Base-by-base conservation (phyloP, 2,888 invertebrate genomes). In the Lycocerus yunnanus region DNA sequence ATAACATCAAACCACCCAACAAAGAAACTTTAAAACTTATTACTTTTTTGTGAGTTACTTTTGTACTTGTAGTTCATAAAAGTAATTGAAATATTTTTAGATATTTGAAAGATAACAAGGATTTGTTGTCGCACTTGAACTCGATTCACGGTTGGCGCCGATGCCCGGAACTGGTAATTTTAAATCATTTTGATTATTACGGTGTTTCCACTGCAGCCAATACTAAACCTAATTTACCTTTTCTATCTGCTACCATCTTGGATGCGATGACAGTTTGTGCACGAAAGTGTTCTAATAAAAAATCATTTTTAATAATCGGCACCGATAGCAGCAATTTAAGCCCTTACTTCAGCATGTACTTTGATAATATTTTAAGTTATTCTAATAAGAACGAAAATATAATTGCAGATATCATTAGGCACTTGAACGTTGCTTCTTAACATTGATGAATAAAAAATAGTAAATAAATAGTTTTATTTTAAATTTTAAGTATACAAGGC, bases 1-100 rank as follows among this genome's bases (percentile, higher is more conserved):
- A 82, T 68, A 81, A 83, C 66, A 78, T 84, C 16, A 77, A 79
- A 60, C 76, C 81, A 3, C 85, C 85, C 1, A 82, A 82, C 58
- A 84, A 84, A 67, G 84, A 85, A 69, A 80, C 84, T 63, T 78
- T 86, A 20, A 81, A 83, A 70, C 79, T 84, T 18, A 85, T 87
- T 69, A 85, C 85, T 14, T 86, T 87, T 77, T 78, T 87, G 87
- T 87, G 82, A 82, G 84, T 82, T 13, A n/a, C 27, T n/a, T n/a
- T 6, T 2, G 13, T 5, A 43, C n/a, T n/a, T 43, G n/a, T 4
- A 43, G n/a, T 43, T 43, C 6, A 13, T 43, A n/a, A 43, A n/a
- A 15, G 0, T 24, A 11, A 59, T 18, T 16, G 5, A 10, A 15
- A 21, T 20, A 60, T n/a, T 84, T 83, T 69, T 73, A 86, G 86